A percentile compares a stretch with the other conserved stretches of the same genome.
Evolutionary conservation across 2,888 invertebrate species (phyloP).

Genomic region (Adineta ricciae): DNA sequence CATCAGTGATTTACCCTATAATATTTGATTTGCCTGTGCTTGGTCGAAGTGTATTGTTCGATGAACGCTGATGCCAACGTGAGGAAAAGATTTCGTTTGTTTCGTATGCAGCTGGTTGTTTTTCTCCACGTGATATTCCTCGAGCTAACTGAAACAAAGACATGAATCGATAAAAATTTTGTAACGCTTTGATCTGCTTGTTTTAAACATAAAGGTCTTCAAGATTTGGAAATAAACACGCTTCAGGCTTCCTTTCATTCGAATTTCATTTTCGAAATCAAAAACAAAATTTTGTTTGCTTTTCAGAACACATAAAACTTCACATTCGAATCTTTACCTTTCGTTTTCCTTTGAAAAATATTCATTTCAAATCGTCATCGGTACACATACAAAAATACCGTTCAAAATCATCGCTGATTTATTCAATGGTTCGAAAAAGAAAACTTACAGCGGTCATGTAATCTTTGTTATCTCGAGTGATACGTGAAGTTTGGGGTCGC

Average conservation of each 20-base stretch:
- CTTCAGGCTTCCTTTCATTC: background rate
- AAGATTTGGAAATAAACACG: background rate
- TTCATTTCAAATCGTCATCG: background rate
- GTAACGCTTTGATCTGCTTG: background rate
- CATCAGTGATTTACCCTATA: background rate
- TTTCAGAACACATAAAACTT: background rate
- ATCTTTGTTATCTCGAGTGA: conserved; percentile 6
- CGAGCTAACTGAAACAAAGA: background rate
- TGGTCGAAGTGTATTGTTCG: background rate
- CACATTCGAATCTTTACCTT: background rate
- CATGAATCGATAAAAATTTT: background rate
- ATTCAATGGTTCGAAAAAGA: too few species aligned
- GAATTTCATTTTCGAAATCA: background rate
- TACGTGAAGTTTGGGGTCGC: background rate
- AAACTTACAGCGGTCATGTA: conserved; percentile 18
- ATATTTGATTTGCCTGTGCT: background rate
- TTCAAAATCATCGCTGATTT: background rate
- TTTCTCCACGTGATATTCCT: background rate
- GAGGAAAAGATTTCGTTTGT: background rate
- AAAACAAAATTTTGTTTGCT: background rate
- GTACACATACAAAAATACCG: background rate
- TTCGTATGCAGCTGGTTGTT: background rate
- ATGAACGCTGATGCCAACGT: background rate
- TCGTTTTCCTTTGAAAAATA: background rate
- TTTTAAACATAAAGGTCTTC: background rate